Evolutionary conservation across 2,113 vertebrate species (phyloP).

Genomic region (Antigone vipio): DNA sequence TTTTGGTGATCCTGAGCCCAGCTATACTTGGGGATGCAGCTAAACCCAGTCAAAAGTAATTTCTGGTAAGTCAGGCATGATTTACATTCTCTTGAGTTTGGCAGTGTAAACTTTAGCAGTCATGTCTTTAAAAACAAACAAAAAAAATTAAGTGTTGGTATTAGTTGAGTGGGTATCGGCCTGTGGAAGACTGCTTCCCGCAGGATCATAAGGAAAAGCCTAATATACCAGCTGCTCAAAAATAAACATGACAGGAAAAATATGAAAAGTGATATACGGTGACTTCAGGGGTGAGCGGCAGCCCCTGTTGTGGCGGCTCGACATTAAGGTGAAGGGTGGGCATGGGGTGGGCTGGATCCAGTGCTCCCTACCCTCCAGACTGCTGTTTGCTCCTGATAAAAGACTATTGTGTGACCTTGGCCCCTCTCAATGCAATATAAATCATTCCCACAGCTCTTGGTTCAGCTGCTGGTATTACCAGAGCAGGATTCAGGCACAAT

Average conservation of each 20-base stretch:
- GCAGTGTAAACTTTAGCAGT: neutral
- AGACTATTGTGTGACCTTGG: accelerated
- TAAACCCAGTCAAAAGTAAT: neutral
- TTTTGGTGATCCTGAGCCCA: neutral
- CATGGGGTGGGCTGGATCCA: neutral
- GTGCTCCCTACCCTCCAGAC: neutral
- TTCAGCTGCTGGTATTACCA: neutral
- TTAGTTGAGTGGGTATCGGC: neutral
- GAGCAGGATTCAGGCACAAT: accelerated
- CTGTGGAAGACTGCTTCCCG: accelerated
- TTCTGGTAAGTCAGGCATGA: neutral
- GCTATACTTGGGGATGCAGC: neutral
- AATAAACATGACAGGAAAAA: neutral
- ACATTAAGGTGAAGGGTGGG: neutral
- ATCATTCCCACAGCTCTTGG: neutral
- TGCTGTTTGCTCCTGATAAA: neutral
- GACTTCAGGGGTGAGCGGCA: neutral
- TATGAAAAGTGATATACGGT: neutral
- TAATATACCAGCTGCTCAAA: neutral
- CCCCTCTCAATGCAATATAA: accelerated
- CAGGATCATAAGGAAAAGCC: neutral
- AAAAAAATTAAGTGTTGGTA: neutral
- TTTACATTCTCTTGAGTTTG: neutral
- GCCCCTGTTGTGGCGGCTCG: neutral
- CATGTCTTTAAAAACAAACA: neutral